A percentile compares a stretch with the other conserved stretches of the same genome.
These are phyloP conservation scores for Mesaphorura yosii DNA, from an alignment of 1,140 invertebrate genomes.

Conservation along the genomic window DNA sequence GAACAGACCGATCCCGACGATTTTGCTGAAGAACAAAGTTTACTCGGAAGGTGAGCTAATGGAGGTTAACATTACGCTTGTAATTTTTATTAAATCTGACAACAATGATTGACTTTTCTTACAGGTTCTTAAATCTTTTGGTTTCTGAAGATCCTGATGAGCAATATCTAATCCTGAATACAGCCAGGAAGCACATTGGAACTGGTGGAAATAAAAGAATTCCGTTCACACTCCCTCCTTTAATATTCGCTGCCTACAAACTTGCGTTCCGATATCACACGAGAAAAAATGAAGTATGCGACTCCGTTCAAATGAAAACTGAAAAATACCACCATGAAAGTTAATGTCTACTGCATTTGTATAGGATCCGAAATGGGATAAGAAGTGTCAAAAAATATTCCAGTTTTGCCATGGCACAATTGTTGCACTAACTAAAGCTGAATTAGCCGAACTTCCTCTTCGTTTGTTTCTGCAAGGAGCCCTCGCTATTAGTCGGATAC, in stretches of 20 bases:
- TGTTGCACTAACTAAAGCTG: constrained; percentile 80
- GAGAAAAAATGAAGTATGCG: constrained; percentile 56
- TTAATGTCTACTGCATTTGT: constrained; percentile 5
- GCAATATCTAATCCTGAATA: constrained; percentile 80
- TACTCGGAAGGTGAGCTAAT: constrained; percentile 58
- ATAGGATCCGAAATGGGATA: constrained; percentile 93
- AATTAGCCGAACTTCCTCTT: constrained; percentile 81
- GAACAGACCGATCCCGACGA: constrained; percentile 77
- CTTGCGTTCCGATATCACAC: constrained; percentile 56
- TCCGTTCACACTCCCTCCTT: constrained; percentile 82
- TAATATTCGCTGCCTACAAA: constrained; percentile 90
- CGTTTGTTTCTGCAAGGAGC: constrained; percentile 91
- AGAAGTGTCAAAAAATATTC: constrained; percentile 96
- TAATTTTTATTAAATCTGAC: background rate
- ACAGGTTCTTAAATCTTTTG: constrained; percentile 78
- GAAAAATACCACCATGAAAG: background rate
- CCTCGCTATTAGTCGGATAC: constrained; percentile 78
- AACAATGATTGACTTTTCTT: constrained; percentile 14
- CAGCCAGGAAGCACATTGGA: constrained; percentile 80
- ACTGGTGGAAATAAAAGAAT: constrained; percentile 76
- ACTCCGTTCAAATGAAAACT: too few species aligned
- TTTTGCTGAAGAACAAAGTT: constrained; percentile 90
- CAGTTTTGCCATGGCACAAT: constrained; percentile 95
- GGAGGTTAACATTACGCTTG: background rate
- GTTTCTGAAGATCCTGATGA: constrained; percentile 75